Conservation (phyloP, 2,113 vertebrate genomes). For the Macquaria australasica region DNA sequence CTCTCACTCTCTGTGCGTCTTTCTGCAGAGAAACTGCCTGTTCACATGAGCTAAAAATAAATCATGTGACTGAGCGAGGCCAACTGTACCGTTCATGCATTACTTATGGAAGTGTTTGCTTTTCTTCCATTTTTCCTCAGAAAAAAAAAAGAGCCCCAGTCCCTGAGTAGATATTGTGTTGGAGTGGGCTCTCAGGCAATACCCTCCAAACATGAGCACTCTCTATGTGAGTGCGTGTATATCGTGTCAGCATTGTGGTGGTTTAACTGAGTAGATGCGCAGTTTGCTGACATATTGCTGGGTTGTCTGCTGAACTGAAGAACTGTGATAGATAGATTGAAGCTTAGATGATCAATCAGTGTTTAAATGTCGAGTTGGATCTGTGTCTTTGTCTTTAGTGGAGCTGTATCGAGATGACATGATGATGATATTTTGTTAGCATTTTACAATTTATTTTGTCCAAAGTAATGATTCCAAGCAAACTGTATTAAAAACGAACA, state of each 20-base stretch:
- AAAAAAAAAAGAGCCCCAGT: constrained; percentile 24
- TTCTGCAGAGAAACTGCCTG: constrained; percentile 74
- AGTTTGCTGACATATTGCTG: not conserved
- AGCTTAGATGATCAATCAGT: not conserved
- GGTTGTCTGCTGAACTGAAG: not conserved
- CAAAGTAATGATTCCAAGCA: not conserved
- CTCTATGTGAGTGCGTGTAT: constrained; percentile 3
- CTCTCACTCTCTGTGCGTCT: not conserved
- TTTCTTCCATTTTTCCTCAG: constrained; percentile 53
- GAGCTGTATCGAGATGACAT: not conserved
- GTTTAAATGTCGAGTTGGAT: not conserved
- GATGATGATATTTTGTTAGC: not conserved
- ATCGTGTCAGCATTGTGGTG: not conserved
- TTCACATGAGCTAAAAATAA: constrained; percentile 84
- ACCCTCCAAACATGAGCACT: constrained; percentile 39
- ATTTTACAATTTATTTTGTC: not conserved
- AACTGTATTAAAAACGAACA: not conserved
- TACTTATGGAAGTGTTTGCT: constrained; percentile 83
- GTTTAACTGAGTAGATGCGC: not conserved
- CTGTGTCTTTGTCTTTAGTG: not conserved
- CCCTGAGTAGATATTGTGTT: constrained; percentile 23
- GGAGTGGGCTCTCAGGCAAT: constrained; percentile 28
- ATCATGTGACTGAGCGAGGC: constrained; percentile 76
- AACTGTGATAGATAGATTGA: not conserved
- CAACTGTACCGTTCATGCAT: constrained; percentile 81